Evolutionary conservation across 2,888 invertebrate species (phyloP).

Genomic region (Stegophylla sp.): DNA sequence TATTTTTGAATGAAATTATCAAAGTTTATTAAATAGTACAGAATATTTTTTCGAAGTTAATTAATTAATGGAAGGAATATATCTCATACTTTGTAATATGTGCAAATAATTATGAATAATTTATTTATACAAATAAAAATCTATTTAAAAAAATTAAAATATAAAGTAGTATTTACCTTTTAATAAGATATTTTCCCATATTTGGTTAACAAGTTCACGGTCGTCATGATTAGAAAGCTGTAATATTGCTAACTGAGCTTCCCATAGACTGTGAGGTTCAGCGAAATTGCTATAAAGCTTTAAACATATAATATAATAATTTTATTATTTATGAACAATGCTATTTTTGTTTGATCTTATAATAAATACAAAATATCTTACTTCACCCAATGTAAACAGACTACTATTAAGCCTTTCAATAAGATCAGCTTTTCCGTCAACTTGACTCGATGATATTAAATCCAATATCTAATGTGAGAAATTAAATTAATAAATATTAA

Average conservation of each 20-base stretch:
- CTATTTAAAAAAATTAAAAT: too few relatives aligned
- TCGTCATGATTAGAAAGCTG: slow-evolving; percentile 94
- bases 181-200: slow-evolving; percentile 86
- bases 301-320: slow-evolving; percentile 61
- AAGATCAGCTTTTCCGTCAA: slow-evolving; percentile 66
- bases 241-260: slow-evolving; percentile 92
- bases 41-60: too few relatives aligned
- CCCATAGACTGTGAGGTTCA: slow-evolving; percentile 86
- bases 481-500: slow-evolving; percentile 8
- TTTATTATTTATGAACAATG: slow-evolving; percentile 37
- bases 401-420: slow-evolving; percentile 79
- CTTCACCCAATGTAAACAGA: slow-evolving; percentile 84
- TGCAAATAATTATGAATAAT: too few relatives aligned
- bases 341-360: not conserved
- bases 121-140: too few relatives aligned
- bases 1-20: too few relatives aligned
- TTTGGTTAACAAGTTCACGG: slow-evolving; percentile 82
- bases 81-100: too few relatives aligned
- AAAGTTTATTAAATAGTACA: too few relatives aligned
- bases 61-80: too few relatives aligned
- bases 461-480: slow-evolving; percentile 54
- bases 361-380: slow-evolving; percentile 64
- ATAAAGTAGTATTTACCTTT: slow-evolving; percentile 63
- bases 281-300: slow-evolving; percentile 91
- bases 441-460: slow-evolving; percentile 25